Base-by-base conservation (phyloP, 2,888 invertebrate species). In the Megastigmus dorsalis region DNA sequence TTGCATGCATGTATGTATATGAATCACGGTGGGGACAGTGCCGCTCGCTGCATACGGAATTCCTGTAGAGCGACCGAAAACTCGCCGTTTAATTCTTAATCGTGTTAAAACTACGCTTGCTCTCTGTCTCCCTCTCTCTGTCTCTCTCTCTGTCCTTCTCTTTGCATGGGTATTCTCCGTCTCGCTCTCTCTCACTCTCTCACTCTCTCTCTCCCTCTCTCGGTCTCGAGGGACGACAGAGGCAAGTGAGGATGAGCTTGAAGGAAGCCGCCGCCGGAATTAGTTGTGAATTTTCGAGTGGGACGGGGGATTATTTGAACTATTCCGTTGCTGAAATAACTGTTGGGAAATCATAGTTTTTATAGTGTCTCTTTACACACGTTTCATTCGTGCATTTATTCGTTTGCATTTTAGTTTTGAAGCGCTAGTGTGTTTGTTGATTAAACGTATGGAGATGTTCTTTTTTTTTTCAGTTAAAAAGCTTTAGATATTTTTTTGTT, bases 31-130 rank as follows among this genome's bases (percentile, higher is more conserved):
- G 43, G 9, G 18, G n/a, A 23, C 23, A 9, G 50, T 9, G 26
- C 13, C 7, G 26, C 18, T 38, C 66, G 38, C 55, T 26, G 84
- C 85, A 84, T 85, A 84, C 84, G 79, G 82, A 84, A 83, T 83
- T 80, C 76, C 41, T 18, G 43, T 18, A 26, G 20, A 52, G 45
- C n/a, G 43, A 71, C 78, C 62, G 63, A 70, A 79, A 77, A 81
- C 76, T 81, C 78, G 76, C 79, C 76, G 80, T 77, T 81, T 65
- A 71, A 71, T 71, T 82, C 82, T 81, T 82, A 83, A 84, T 85
- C 80, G 79, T 79, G 82, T 85, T 84, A 84, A 83, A 76, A 77
- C 77, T 79, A 72, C 65, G 73, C 74, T 67, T 70, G 54, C 66
- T 59, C 65, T 59, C 43, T 57, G 52, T 50, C 54, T 62, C 48